Base-by-base conservation (phyloP, 2,888 invertebrate species). In the Morpho deidamia region DNA sequence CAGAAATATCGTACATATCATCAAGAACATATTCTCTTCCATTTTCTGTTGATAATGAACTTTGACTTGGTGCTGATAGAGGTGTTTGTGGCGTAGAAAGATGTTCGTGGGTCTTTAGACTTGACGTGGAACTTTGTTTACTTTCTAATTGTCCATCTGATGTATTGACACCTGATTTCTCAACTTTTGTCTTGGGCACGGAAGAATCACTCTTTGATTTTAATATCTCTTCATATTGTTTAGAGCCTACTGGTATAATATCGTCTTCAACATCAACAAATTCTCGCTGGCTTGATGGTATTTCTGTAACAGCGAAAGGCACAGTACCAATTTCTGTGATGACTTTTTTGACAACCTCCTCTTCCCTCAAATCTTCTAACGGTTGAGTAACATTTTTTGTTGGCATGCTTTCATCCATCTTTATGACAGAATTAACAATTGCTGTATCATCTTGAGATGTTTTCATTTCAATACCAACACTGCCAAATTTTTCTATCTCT, bases 21-120 rank as follows among this genome's bases (percentile, higher is more conserved):
- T 92, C 92, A 59, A 93, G 71, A 46, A 92, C 87, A 63, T 93
- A 92, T 76, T 93, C 92, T 61, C 90, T 80, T 9, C 93, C 93
- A 72, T 93, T 92, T 63, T 93, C 92, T 12, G 92, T 92, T 51
- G 92, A 92, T 58, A 93, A 86, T 7, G 93, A 93, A 68, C 92
- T 92, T 73, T 92, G 92, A 67, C 92, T 93, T 1, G 93, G 93
- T 41, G 88, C 90, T 11, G 92, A 92, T 55, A 91, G 85, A 34
- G 92, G 93, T 34, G 92, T 92, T 62, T 91, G 92, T 5, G 92
- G 91, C 2, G 92, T 91, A 8, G 91, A 90, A 51, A 87, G 67
- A 66, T 89, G 81, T 43, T 89, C 86, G 58, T 88, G 85, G 32
- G 89, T 87, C 92, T 92, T 89, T 49, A 90, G 72, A 63, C 90